Conservation (phyloP, 2,797 vertebrate genomes). For the Streptopelia turtur region DNA sequence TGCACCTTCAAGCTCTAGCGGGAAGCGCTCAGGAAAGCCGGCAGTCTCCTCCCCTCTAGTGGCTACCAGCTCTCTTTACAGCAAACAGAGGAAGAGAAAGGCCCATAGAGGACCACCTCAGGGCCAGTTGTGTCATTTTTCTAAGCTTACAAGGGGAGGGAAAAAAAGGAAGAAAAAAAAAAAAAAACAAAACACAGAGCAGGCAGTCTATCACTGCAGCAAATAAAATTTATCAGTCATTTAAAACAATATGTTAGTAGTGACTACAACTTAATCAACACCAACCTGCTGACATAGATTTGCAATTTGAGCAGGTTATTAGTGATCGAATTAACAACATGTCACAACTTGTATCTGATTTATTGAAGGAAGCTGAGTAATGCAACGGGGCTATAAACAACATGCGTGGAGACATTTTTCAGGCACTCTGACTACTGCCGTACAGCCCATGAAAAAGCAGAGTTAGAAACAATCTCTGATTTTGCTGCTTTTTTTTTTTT, state of each 20-base stretch:
- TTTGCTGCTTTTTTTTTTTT: not conserved
- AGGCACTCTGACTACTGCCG: not conserved
- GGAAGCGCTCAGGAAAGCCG: conserved; percentile 74
- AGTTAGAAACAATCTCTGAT: not conserved
- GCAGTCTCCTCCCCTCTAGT: conserved; percentile 86
- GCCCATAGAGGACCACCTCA: conserved; percentile 63
- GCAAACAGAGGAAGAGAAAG: conserved; percentile 50
- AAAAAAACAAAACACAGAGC: not conserved
- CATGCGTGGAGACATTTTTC: conserved; percentile 20
- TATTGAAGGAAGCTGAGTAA: conserved; percentile 76
- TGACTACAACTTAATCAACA: conserved; percentile 81
- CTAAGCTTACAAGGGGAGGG: conserved; percentile 44
- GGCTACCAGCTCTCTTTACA: conserved; percentile 80
- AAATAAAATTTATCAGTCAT: conserved; percentile 80
- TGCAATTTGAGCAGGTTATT: conserved; percentile 80
- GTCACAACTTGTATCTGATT: conserved; percentile 83
- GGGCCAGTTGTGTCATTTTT: conserved; percentile 62
- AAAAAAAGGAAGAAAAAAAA: not conserved
- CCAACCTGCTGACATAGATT: conserved; percentile 80
- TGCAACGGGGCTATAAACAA: conserved; percentile 59
- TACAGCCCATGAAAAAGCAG: not conserved
- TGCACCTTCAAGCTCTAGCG: conserved; percentile 68
- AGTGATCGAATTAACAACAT: conserved; percentile 81
- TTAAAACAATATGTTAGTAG: conserved; percentile 79
- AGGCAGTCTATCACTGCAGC: conserved; percentile 59